Percentiles rank a stretch among this genome's conserved stretches.
These are phyloP conservation scores for Marmota monax DNA, from an alignment of 2,113 vertebrate species.

Conservation along the genomic window DNA sequence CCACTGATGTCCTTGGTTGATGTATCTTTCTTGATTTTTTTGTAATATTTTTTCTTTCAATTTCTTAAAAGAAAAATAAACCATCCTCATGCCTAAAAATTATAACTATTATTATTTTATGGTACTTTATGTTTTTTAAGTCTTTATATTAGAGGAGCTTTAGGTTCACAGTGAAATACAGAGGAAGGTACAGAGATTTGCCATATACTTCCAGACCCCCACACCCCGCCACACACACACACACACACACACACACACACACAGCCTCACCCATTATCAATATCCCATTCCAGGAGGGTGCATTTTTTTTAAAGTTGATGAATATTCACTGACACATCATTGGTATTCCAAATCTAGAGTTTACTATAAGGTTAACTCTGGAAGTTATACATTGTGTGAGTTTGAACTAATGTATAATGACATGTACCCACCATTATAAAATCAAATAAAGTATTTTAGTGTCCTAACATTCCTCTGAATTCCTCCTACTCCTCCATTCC, in stretches of 20 bases:
- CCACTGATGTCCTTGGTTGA: neutral
- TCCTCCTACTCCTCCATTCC: neutral
- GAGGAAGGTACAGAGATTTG: neutral
- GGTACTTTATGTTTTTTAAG: neutral
- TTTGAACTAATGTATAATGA: neutral
- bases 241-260: too few relatives aligned
- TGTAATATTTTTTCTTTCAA: conserved; percentile 4
- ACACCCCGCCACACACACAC: too few relatives aligned
- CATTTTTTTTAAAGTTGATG: too few relatives aligned
- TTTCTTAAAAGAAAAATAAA: conserved; percentile 36
- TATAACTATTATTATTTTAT: neutral
- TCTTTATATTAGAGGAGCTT: neutral
- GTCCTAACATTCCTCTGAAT: neutral
- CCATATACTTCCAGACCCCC: fast-evolving
- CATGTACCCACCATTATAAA: neutral
- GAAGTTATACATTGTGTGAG: neutral
- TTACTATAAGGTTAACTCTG: neutral
- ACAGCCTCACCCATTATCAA: neutral
- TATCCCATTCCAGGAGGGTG: neutral
- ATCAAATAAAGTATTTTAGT: neutral
- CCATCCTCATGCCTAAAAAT: neutral
- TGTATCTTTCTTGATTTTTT: neutral
- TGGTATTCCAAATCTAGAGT: neutral
- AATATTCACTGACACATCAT: neutral
- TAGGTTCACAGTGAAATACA: neutral